phyloP scores from a whole-genome alignment of 2,888 invertebrate species.

The Pristionchus mayeri region DNA sequence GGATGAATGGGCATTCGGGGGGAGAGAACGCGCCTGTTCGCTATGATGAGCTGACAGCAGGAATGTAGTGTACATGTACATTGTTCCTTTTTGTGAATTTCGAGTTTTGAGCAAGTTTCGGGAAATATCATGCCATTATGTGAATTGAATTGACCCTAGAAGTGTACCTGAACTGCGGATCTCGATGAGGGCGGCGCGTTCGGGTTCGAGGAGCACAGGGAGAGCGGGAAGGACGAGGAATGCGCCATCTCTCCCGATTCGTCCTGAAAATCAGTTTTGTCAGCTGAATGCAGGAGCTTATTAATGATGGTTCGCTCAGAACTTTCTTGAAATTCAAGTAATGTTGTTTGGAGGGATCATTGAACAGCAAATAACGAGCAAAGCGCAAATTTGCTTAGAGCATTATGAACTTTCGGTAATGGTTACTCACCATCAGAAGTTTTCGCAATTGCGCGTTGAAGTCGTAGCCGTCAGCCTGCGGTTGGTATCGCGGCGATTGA shows the following conservation, averaged over 20 bases:
- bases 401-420: too few species aligned
- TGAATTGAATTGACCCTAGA: not conserved
- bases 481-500: constrained; percentile 40
- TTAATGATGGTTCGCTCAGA: not conserved
- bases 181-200: constrained; percentile 52
- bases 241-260: constrained; percentile 73
- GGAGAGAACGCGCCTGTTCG: not conserved
- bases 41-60: not conserved
- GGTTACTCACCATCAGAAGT: constrained; percentile 62
- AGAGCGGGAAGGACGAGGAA: constrained; percentile 73
- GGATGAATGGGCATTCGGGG: not conserved
- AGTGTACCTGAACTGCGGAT: constrained; percentile 58
- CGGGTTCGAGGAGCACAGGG: constrained; percentile 62
- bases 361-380: not conserved
- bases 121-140: too few species aligned
- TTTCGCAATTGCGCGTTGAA: constrained; percentile 73
- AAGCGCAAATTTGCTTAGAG: too few species aligned
- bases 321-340: not conserved
- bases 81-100: too few species aligned
- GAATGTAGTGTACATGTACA: too few species aligned
- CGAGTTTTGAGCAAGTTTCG: too few species aligned
- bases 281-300: too few species aligned
- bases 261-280: constrained; percentile 59
- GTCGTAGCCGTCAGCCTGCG: constrained; percentile 62
- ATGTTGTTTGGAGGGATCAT: not conserved